Conservation (phyloP, 35 echinoderm and acorn worm species). For the Amphiura filiformis region DNA sequence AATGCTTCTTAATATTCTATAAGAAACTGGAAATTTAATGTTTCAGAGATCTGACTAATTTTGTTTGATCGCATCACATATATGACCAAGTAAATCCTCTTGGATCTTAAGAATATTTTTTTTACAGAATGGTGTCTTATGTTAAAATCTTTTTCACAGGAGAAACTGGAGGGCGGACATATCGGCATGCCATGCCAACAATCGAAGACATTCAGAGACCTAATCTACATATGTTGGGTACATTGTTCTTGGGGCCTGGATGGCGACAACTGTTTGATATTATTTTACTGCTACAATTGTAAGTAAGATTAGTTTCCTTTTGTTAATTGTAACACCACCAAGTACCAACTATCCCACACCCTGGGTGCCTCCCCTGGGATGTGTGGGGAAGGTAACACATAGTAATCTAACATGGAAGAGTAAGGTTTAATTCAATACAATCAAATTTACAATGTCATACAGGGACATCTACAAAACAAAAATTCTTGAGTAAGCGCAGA, state of each 20-base stretch:
- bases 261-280: slow-evolving; percentile 78
- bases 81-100: background rate
- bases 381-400: too few species aligned
- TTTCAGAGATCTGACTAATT: too few species aligned
- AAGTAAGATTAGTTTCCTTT: too few species aligned
- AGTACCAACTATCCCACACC: too few species aligned
- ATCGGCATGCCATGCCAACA: background rate
- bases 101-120: background rate
- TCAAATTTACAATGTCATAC: too few species aligned
- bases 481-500: too few species aligned
- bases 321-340: too few species aligned
- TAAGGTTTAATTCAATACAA: background rate
- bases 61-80: too few species aligned
- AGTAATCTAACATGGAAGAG: too few species aligned
- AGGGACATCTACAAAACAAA: too few species aligned
- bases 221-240: slow-evolving; percentile 84
- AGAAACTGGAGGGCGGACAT: background rate
- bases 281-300: slow-evolving; percentile 73
- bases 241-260: slow-evolving; percentile 54
- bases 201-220: slow-evolving; percentile 48
- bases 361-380: too few species aligned
- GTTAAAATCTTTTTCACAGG: background rate
- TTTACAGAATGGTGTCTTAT: background rate
- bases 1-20: background rate
- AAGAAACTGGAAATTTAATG: too few species aligned